Evolutionary conservation across 2,113 vertebrate species (phyloP).

Genomic region (Raja brachyura): DNA sequence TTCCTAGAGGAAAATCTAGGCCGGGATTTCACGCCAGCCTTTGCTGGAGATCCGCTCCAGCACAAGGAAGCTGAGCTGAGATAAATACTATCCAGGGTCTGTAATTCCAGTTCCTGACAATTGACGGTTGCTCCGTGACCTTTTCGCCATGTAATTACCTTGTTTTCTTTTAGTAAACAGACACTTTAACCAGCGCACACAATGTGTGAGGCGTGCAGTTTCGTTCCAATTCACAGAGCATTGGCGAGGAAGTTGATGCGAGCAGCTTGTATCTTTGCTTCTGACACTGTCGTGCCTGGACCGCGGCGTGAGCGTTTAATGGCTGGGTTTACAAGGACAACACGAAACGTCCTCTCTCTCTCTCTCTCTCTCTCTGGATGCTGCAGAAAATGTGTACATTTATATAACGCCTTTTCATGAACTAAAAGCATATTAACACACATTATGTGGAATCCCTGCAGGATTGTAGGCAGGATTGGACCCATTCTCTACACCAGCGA

Average conservation of each 20-base stretch:
- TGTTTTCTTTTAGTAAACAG: constrained; percentile 1
- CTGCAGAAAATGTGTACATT: too few relatives aligned
- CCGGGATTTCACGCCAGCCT: not conserved
- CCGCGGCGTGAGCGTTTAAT: not conserved
- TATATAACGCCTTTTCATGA: too few relatives aligned
- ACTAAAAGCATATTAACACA: too few relatives aligned
- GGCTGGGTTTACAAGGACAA: not conserved
- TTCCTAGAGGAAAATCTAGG: not conserved
- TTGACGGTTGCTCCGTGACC: not conserved
- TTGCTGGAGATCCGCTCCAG: not conserved
- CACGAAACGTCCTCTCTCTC: too few relatives aligned
- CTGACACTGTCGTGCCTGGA: not conserved
- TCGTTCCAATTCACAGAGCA: not conserved
- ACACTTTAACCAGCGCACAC: constrained; percentile 2
- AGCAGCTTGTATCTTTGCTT: not conserved
- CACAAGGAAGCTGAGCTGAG: not conserved
- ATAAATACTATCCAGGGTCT: not conserved
- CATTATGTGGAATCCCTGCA: too few relatives aligned
- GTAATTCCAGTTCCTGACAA: not conserved
- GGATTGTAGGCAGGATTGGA: too few relatives aligned
- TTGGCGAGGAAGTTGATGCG: not conserved
- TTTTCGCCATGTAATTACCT: constrained; percentile 24
- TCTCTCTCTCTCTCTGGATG: too few relatives aligned
- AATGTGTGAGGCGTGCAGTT: not conserved
- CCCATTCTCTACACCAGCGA: not conserved